Percentiles rank a stretch among this genome's conserved stretches.
Conservation (phyloP, 64 coral and sea anemone species). For the Montipora efflorescens region DNA sequence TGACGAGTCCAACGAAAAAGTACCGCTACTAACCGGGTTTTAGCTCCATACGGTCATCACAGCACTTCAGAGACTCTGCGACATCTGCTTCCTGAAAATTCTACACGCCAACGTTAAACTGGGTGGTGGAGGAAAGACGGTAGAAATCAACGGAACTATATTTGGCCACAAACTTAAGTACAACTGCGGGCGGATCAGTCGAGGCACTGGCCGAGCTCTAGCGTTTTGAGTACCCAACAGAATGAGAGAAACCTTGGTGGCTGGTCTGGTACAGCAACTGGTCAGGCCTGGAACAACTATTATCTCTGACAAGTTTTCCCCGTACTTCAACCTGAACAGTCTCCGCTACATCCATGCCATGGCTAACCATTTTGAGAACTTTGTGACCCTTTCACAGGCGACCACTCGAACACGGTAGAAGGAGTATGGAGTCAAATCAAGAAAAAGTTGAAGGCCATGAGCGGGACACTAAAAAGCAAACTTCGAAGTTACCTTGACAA, state of each 20-base stretch:
- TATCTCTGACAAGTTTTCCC: background rate
- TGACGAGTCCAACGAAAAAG: too few species aligned
- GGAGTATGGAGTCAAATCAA: background rate
- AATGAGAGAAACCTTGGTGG: background rate
- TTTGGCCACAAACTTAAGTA: too few species aligned
- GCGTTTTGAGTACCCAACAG: background rate
- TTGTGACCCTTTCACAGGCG: slow-evolving; percentile 52
- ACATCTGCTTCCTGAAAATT: background rate
- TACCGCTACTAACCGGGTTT: background rate
- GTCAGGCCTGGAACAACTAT: slow-evolving; percentile 22
- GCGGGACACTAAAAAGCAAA: background rate
- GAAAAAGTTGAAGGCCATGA: background rate
- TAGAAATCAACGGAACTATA: slow-evolving; percentile 30
- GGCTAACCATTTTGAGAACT: slow-evolving; percentile 49
- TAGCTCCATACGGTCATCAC: background rate
- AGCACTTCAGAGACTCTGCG: background rate
- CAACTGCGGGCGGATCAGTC: slow-evolving; percentile 5
- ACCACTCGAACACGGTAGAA: slow-evolving; percentile 1
- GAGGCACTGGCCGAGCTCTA: background rate
- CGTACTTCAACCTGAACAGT: slow-evolving; percentile 29
- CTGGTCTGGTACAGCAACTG: slow-evolving; percentile 16
- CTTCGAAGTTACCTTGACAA: slow-evolving; percentile 31
- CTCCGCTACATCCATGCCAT: slow-evolving; percentile 35
- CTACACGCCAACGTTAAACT: background rate
- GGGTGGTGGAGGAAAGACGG: slow-evolving; percentile 29